A percentile compares a stretch with the other conserved stretches of the same genome.
These are phyloP conservation scores for Holothuria glaberrima DNA, from an alignment of 35 echinoderm and acorn worm genomes.

Conservation along the genomic window DNA sequence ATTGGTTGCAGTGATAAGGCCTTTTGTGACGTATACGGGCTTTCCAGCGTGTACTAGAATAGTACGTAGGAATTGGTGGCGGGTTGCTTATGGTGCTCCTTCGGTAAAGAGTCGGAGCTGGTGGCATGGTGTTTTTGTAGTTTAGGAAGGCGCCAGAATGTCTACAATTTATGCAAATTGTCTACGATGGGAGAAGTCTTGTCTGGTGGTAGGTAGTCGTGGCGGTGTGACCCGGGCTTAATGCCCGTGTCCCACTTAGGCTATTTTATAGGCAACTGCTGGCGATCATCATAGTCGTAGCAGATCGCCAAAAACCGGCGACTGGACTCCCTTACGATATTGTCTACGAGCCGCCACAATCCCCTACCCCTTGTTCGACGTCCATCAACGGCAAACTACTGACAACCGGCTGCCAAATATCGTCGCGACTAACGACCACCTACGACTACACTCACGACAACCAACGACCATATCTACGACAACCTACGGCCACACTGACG, in stretches of 20 bases:
- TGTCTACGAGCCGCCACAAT: not conserved
- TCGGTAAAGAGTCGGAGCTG: too few relatives aligned
- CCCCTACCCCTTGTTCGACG: not conserved
- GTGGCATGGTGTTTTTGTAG: too few relatives aligned
- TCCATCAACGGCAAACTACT: not conserved
- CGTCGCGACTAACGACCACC: slow-evolving; percentile 13
- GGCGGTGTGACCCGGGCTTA: too few relatives aligned
- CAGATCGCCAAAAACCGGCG: slow-evolving; percentile 7
- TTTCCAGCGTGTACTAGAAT: too few relatives aligned
- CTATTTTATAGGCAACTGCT: slow-evolving; percentile 17
- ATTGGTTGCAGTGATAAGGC: too few relatives aligned
- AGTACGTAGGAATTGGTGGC: too few relatives aligned
- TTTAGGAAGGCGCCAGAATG: too few relatives aligned
- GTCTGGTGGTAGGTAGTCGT: too few relatives aligned
- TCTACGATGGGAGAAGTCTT: too few relatives aligned
- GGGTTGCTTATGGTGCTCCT: too few relatives aligned
- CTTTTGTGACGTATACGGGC: too few relatives aligned
- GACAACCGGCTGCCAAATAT: not conserved
- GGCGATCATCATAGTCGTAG: slow-evolving; percentile 13
- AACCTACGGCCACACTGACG: not conserved
- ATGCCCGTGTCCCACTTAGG: slow-evolving; percentile 1
- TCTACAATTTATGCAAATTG: too few relatives aligned
- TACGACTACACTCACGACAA: not conserved
- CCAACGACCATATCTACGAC: slow-evolving; percentile 10
- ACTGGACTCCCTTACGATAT: not conserved